A percentile compares a stretch with the other conserved stretches of the same genome.
Evolutionary conservation across 2,888 invertebrate genomes (phyloP).

Genomic region (Eupithecia pulchellata): DNA sequence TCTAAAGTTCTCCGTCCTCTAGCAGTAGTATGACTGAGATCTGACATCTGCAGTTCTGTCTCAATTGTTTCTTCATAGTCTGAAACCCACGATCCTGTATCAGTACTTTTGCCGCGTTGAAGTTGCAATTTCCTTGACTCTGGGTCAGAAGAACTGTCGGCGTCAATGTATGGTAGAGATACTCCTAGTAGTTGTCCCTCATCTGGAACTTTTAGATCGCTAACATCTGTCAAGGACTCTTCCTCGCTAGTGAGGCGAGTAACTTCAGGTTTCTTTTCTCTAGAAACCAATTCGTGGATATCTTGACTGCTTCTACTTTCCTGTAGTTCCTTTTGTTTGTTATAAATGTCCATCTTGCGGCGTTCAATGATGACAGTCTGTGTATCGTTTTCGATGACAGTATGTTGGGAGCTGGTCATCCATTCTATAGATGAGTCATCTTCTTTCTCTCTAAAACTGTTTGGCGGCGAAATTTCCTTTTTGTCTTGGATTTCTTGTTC

Average conservation of each 20-base stretch:
- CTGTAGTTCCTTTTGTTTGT: slow-evolving; percentile 81
- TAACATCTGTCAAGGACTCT: slow-evolving; percentile 88
- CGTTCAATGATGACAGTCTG: slow-evolving; percentile 87
- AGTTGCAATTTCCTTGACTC: slow-evolving; percentile 67
- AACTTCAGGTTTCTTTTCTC: slow-evolving; percentile 78
- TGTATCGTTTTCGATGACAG: slow-evolving; percentile 83
- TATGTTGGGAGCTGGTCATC: slow-evolving; percentile 77
- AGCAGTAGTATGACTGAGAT: slow-evolving; percentile 65
- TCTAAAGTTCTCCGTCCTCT: slow-evolving; percentile 69
- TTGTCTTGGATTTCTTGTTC: slow-evolving; percentile 58
- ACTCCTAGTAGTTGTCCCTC: slow-evolving; percentile 79
- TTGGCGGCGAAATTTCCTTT: slow-evolving; percentile 68
- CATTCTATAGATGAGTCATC: slow-evolving; percentile 81
- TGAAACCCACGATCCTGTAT: slow-evolving; percentile 89
- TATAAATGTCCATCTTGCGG: slow-evolving; percentile 86
- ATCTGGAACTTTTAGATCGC: slow-evolving; percentile 85
- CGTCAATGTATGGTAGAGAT: slow-evolving; percentile 82
- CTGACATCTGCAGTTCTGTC: slow-evolving; percentile 85
- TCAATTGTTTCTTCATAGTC: slow-evolving; percentile 89
- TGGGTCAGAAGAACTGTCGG: slow-evolving; percentile 83
- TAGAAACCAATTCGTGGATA: slow-evolving; percentile 62
- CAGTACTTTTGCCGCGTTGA: slow-evolving; percentile 86
- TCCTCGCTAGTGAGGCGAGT: slow-evolving; percentile 87
- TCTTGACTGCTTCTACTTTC: slow-evolving; percentile 74
- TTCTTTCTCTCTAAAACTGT: slow-evolving; percentile 77